Evolutionary conservation across 2,888 invertebrate species (phyloP), one percentile per base, ranked within the genome.

Genomic region (Cephus pulcher): DNA sequence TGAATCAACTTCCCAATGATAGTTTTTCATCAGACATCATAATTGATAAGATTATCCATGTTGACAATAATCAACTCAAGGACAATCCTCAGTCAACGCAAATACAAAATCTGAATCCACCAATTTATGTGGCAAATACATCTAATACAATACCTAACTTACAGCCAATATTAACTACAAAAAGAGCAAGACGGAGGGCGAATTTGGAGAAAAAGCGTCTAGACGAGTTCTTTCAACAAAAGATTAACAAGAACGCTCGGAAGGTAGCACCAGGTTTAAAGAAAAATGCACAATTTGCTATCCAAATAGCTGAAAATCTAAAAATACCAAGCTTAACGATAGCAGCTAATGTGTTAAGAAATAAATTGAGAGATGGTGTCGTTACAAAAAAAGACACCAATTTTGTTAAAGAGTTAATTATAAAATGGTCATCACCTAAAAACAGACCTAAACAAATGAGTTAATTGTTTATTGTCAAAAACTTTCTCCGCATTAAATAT

Each of bases 211-310:
- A 1, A 23, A 56, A 4, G 0, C 56, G 56, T 56, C 56, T 9
- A 23, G 1, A 56, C 9, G 0, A 15, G 40, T 15, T 9, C 9
- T 0, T 1, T 23, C 56, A 23, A 56, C 6, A 56, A 56, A 56
- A 23, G 0, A 1, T 9, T 1, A 2, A 23, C 0, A 2, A 23
- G 9, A 9, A 1, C 0, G 1, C 9, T 23, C 1, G 0, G 15
- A 56, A 23, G 1, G 0, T 2, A 2, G 9, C 6, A 15, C 1
- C 12, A 56, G 23, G 0, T 56, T 0, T 56, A 9, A 56, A 1
- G 9, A 23, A 9, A 56, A 23, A 2, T 15, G 56, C 56, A 56
- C 1, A 9, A 23, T 9, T 23, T 56, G 56, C 23, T 23, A 56
- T 56, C 23, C 56, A 23, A 23, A 23, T 23, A 56, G 56, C 56